A percentile compares a stretch with the other conserved stretches of the same genome.
phyloP scores from a whole-genome alignment of 2,113 vertebrate genomes.

The Pithys albifrons region DNA sequence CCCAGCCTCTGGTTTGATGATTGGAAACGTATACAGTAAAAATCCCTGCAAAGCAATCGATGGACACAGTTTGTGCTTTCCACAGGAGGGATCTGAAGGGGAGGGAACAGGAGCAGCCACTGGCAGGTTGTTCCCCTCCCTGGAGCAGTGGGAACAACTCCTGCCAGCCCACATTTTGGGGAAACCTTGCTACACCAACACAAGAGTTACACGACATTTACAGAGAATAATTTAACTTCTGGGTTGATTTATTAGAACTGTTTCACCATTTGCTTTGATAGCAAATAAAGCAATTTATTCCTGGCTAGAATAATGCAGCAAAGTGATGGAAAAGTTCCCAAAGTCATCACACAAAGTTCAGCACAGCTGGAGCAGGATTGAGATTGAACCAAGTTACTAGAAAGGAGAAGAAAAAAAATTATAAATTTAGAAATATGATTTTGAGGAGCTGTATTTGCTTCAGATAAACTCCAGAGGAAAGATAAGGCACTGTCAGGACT shows the following conservation, averaged over 20 bases:
- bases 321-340: neutral
- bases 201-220: neutral
- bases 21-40: slow-evolving; percentile 15
- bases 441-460: neutral
- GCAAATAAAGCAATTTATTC: slow-evolving; percentile 64
- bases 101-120: neutral
- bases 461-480: neutral
- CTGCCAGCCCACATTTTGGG: neutral
- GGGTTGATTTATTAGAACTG: slow-evolving; percentile 70
- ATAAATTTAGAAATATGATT: neutral
- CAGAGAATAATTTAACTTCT: slow-evolving; percentile 60
- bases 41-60: neutral
- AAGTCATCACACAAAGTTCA: neutral
- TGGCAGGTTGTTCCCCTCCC: neutral
- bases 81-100: neutral
- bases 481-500: neutral
- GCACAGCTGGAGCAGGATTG: fast-evolving
- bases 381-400: neutral
- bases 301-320: neutral
- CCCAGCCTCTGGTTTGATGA: neutral
- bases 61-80: neutral
- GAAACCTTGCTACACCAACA: neutral
- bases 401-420: neutral
- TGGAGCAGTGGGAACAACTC: neutral
- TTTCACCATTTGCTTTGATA: slow-evolving; percentile 69